These are phyloP conservation scores for Clarias platycephalus DNA, from an alignment of 2,797 vertebrate genomes.

Conservation along the genomic window DNA sequence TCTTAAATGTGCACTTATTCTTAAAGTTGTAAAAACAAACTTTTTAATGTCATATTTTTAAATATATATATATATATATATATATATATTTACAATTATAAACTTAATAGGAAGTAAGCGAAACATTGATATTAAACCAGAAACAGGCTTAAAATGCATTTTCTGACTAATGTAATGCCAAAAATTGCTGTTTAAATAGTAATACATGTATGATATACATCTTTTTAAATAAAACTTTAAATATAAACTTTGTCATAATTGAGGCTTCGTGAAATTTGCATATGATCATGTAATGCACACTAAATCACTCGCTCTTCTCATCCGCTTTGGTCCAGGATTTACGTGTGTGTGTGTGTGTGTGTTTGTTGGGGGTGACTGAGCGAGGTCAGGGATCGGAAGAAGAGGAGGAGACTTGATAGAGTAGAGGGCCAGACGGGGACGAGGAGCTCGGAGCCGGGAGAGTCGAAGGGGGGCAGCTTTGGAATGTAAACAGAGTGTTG, in stretches of 20 bases:
- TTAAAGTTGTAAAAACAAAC: not conserved
- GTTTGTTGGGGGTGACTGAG: constrained; percentile 19
- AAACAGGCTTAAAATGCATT: not conserved
- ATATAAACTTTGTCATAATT: not conserved
- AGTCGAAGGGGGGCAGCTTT: constrained; percentile 57
- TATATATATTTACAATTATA: not conserved
- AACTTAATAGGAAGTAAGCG: not conserved
- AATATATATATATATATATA: not conserved
- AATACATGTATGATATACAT: not conserved
- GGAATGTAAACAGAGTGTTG: constrained; percentile 62
- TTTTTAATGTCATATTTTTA: too few relatives aligned
- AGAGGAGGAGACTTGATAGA: not conserved
- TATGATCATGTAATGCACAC: not conserved
- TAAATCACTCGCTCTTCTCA: not conserved
- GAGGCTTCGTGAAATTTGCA: not conserved
- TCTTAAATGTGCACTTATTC: not conserved
- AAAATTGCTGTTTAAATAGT: not conserved
- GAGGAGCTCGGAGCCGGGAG: constrained; percentile 31
- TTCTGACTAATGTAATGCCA: not conserved
- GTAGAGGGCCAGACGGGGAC: constrained; percentile 25
- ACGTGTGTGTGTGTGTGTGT: constrained; percentile 11
- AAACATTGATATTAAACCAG: not conserved
- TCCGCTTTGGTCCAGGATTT: not conserved
- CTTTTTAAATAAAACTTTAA: not conserved
- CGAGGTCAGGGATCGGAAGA: constrained; percentile 38